Base-by-base conservation (phyloP, 2,113 vertebrate genomes). In the Aphyosemion australe region DNA sequence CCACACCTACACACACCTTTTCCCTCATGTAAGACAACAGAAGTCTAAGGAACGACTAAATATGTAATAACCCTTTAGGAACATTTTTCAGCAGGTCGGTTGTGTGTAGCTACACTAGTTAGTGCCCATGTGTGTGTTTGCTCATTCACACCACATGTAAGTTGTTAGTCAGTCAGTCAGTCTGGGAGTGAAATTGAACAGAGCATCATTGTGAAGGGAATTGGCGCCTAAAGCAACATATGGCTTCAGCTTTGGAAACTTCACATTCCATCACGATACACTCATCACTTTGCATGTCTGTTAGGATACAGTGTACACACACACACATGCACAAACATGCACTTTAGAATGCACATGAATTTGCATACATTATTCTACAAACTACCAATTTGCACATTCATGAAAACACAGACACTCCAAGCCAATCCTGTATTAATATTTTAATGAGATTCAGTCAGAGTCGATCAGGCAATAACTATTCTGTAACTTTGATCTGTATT, bases 181-280 rank as follows among this genome's bases (percentile, higher is more conserved):
- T 77, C 86, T 79, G 67, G 21, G 50, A 67, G 61, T 73, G 58
- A 84, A 71, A 79, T 57, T 80, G 62, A 84, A 84, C 75, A 84
- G 76, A 85, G 82, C 79, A 87, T 87, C 80, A 77, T 74, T 86
- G 83, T 89, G 66, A 87, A 57, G 14, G 75, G 37, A 87, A 80
- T 88, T 64, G 67, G 73, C 18, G 84, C 90, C 89, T 76, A 72
- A 63, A 89, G 88, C 87, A 69, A 81, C 9, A 64, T 75, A 80
- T 86, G 74, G 79, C 75, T 77, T 82, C 18, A 65, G 72, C 78
- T 78, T 76, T 74, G 69, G 78, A 78, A 71, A 72, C 61, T 70
- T 82, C 76, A 71, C 84, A 90, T 89, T 88, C 84, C 84, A 80
- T 53, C 67, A 57, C 9, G 69, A 83, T 81, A 70, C 39, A 56